Evolutionary conservation across 2,113 vertebrate species (phyloP).

Genomic region (Nycticebus coucang): DNA sequence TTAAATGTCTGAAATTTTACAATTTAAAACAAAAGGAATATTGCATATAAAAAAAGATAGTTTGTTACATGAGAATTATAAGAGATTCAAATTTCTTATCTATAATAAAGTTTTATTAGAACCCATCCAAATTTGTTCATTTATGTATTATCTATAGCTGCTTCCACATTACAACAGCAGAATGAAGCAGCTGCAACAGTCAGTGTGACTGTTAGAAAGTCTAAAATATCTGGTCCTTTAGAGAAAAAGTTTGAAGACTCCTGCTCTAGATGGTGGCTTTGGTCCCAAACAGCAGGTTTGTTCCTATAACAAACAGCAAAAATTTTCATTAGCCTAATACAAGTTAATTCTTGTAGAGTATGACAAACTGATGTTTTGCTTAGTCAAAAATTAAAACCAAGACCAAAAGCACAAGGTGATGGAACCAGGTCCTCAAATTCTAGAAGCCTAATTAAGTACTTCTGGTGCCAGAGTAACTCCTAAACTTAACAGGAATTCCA

Average conservation of each 20-base stretch:
- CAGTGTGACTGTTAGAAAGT: background rate
- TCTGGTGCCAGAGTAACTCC: background rate
- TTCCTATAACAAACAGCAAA: slow-evolving; percentile 18
- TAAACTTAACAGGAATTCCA: background rate
- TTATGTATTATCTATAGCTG: background rate
- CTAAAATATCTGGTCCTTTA: slow-evolving; percentile 11
- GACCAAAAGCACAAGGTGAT: slow-evolving; percentile 12
- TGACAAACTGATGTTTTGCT: background rate
- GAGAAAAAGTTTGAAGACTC: background rate
- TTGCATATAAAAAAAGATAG: background rate
- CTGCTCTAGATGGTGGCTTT: background rate
- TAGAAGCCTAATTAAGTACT: background rate
- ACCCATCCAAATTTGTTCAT: background rate
- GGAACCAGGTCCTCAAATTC: background rate
- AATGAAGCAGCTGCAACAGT: background rate
- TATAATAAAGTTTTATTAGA: background rate
- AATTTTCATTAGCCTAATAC: slow-evolving; percentile 20
- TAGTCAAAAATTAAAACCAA: slow-evolving; percentile 47
- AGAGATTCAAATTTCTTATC: slow-evolving; percentile 22
- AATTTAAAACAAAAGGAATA: background rate
- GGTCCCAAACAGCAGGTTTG: background rate
- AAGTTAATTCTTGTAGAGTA: slow-evolving; percentile 19
- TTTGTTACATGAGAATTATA: background rate
- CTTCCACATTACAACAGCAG: background rate
- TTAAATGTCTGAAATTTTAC: background rate